Conservation (phyloP, 2,888 invertebrate genomes). For the Dynastes maya region DNA sequence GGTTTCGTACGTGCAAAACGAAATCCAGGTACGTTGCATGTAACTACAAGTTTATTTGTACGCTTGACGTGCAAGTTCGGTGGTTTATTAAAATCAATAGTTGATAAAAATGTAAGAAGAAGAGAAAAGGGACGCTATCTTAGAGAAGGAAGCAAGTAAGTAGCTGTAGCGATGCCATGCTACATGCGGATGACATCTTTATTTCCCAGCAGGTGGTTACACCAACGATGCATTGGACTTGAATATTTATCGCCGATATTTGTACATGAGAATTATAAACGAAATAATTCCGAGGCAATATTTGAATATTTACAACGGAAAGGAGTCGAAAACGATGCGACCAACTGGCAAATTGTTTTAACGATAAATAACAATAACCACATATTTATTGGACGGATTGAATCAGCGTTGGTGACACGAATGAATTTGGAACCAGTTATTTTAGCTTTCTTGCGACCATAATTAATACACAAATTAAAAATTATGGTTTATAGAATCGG, state of each 20-base stretch:
- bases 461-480: too few relatives aligned
- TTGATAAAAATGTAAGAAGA: constrained; percentile 34
- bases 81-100: constrained; percentile 46
- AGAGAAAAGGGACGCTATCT: background rate
- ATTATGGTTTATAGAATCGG: too few relatives aligned
- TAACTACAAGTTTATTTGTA: constrained; percentile 13
- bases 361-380: background rate
- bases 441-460: too few relatives aligned
- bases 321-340: background rate
- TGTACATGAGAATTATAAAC: constrained; percentile 24
- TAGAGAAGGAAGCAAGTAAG: constrained; percentile 28
- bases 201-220: constrained; percentile 54
- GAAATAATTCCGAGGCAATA: constrained; percentile 12
- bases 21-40: background rate
- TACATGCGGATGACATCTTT: constrained; percentile 55
- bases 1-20: constrained; percentile 29
- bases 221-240: constrained; percentile 51
- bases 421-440: too few relatives aligned
- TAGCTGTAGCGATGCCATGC: constrained; percentile 23
- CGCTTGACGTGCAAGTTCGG: constrained; percentile 21
- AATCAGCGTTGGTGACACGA: too few relatives aligned
- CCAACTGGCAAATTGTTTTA: background rate
- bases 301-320: constrained; percentile 20
- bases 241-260: constrained; percentile 49
- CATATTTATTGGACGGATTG: too few relatives aligned